Base-by-base conservation (phyloP, 1,140 invertebrate genomes). In the Drosophila paulistorum region DNA sequence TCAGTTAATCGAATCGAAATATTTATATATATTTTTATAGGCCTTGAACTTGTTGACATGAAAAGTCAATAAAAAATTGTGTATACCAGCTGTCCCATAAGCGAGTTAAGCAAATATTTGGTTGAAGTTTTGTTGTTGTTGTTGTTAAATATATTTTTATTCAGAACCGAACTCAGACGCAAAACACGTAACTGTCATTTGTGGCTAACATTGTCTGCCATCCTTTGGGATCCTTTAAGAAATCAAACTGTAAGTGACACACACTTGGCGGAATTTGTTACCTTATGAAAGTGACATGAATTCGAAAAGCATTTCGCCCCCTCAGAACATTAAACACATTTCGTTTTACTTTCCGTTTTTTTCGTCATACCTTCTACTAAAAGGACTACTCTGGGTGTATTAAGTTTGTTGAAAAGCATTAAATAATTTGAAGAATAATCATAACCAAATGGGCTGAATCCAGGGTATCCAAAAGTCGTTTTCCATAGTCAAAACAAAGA, bases 231-330 rank as follows among this genome's bases (percentile, higher is more conserved):
- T 64, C 17, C 67, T 64, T 20, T 3, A 37, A 62, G 67, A 81
- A 85, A 48, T 51, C 45, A 86, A 70, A 68, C 68, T 78, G 82
- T 70, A 75, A 85, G 71, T 76, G 82, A 81, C 74, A 86, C 84
- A 71, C 64, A 75, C 76, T 75, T 75, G 68, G 74, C 69, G 74
- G 81, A 83, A 82, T 83, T 73, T 63, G 83, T 87, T 82, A 79
- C 72, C 76, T 86, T 68, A 74, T 79, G 71, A 87, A 83, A 89
- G 61, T 89, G 83, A 86, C 83, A 86, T 79, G 83, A 86, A 87
- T 86, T 89, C 77, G 71, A 83, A 86, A 89, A 86, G 73, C 83
- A 68, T 87, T 83, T 69, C 79, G 59, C 48, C 63, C 71, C 13
- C 45, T 4, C 45, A 51, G 69, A 70, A 66, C 83, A 86, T 87